Base-by-base conservation (phyloP, 2,888 invertebrate species). In the Xanthorhoe spadicearia region DNA sequence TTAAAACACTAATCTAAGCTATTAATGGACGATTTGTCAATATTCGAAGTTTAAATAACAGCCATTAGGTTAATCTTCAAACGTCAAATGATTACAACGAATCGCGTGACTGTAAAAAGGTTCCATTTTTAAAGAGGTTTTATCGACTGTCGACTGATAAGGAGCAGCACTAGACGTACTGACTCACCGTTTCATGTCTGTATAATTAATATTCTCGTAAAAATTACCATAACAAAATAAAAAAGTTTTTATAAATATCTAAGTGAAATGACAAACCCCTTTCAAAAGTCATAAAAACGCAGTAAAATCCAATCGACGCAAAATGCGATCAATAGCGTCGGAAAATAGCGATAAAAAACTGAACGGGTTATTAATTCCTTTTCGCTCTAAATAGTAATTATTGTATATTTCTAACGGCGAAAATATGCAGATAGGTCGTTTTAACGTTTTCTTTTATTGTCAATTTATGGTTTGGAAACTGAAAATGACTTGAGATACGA, bases 381-480 rank as follows among this genome's bases (percentile, higher is more conserved):
- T 77, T 79, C 78, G 80, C 77, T 81, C 77, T 68, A 79, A 75
- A 77, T 80, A 82, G 78, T 83, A 82, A 77, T 83, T 82, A 84
- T 80, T 82, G 77, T 79, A 80, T 79, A 59, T 80, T 83, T 85
- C 85, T 88, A 86, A 90, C 84, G 83, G 84, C 86, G 77, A 74
- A 81, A 89, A 89, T 89, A 91, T 91, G 90, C 88, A 89, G 86
- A 91, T 90, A 81, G 73, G 77, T 75, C 64, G 82, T 85, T 87
- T 85, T 84, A 85, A 82, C 69, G 87, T 86, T 87, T 86, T 86
- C 85, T 90, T 90, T 90, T 90, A 90, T 89, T 86, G 91, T 88
- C 89, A 91, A 83, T 92, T 92, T 92, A 92, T 92, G 87, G 87
- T 89, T 89, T 82, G 88, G 92, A 92, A 92, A 91, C 86, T 85